Evolutionary conservation across 2,888 invertebrate genomes (phyloP).

Genomic region (Uropetala carovei): DNA sequence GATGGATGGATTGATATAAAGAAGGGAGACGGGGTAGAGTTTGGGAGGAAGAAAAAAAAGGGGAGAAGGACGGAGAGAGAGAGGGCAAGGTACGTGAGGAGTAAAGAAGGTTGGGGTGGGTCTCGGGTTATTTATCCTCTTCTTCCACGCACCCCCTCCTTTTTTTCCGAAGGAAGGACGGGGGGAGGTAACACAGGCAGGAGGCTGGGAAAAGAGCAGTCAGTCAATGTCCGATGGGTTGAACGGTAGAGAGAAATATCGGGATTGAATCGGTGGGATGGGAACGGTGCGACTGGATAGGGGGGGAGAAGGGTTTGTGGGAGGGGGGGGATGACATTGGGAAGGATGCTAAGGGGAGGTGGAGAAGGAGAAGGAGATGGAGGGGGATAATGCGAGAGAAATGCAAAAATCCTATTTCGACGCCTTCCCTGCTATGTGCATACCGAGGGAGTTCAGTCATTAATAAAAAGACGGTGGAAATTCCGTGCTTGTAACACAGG

Average conservation of each 20-base stretch:
- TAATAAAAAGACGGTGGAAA: background rate
- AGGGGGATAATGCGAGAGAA: background rate
- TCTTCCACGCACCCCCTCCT: background rate
- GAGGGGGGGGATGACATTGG: too few species aligned
- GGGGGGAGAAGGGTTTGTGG: background rate
- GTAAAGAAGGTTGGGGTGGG: background rate
- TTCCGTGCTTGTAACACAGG: background rate
- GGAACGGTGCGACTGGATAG: background rate
- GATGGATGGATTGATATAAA: slow-evolving; percentile 26
- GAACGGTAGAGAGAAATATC: slow-evolving; percentile 29
- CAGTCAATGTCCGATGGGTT: slow-evolving; percentile 2
- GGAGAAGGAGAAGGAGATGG: background rate
- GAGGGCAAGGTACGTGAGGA: background rate
- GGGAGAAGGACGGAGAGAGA: background rate
- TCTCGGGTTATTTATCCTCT: slow-evolving; percentile 33
- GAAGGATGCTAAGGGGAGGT: background rate
- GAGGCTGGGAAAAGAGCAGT: background rate
- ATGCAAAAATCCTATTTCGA: background rate
- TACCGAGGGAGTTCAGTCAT: background rate
- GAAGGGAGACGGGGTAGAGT: background rate
- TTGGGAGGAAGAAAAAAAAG: background rate
- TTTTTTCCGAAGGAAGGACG: background rate
- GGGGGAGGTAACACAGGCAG: background rate
- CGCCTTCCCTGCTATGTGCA: background rate
- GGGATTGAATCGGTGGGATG: slow-evolving; percentile 25